phyloP scores from a whole-genome alignment of 2,113 vertebrate genomes.

The Perccottus glenii region DNA sequence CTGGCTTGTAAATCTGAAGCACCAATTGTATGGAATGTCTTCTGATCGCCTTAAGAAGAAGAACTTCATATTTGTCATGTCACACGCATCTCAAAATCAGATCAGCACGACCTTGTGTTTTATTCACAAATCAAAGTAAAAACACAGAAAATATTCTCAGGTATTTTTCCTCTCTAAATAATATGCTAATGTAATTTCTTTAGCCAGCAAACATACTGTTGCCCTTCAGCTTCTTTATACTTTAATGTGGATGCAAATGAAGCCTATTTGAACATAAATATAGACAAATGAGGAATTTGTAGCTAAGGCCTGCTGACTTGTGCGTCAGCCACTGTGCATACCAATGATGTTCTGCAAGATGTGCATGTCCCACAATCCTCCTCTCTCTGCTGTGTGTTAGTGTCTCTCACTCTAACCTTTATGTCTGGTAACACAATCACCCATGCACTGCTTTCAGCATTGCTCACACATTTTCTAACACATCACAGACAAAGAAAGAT shows the following conservation, averaged over 20 bases:
- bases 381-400: slow-evolving; percentile 29
- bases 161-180: neutral
- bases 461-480: slow-evolving; percentile 67
- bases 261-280: slow-evolving; percentile 60
- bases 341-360: slow-evolving; percentile 75
- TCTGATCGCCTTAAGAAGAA: too few relatives aligned
- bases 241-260: slow-evolving; percentile 59
- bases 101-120: slow-evolving; percentile 7
- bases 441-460: slow-evolving; percentile 62
- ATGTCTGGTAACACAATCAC: slow-evolving; percentile 40
- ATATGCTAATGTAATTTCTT: slow-evolving; percentile 21
- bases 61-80: too few relatives aligned
- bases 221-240: slow-evolving; percentile 12
- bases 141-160: neutral
- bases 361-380: slow-evolving; percentile 42
- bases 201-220: slow-evolving; percentile 7
- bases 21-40: too few relatives aligned
- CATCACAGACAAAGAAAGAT: slow-evolving; percentile 64
- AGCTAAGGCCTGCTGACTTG: slow-evolving; percentile 64
- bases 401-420: slow-evolving; percentile 36
- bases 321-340: slow-evolving; percentile 64
- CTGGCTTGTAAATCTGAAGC: too few relatives aligned
- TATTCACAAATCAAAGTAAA: slow-evolving; percentile 14
- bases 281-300: slow-evolving; percentile 72
- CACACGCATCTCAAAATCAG: too few relatives aligned